These are phyloP conservation scores for Metacarcinus magister DNA, from an alignment of 2,888 invertebrate species.

Conservation along the genomic window DNA sequence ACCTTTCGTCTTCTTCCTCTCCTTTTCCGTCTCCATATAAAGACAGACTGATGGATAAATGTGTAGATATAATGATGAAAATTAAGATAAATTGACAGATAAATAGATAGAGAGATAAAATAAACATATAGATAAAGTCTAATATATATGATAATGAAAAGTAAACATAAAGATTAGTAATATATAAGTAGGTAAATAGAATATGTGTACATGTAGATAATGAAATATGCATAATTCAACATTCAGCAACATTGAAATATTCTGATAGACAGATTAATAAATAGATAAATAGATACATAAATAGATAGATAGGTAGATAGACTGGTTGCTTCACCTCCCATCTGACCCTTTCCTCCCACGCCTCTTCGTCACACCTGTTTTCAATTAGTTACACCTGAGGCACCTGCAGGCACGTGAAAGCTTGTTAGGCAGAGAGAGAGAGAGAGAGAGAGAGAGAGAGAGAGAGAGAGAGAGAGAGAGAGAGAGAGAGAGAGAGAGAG, in stretches of 20 bases:
- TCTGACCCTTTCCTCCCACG: neutral
- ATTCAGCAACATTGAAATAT: no score
- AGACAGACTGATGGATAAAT: neutral
- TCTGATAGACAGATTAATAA: no score
- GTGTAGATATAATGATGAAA: neutral
- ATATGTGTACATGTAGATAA: no score
- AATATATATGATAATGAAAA: no score
- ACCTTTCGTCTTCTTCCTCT: constrained; percentile 26
- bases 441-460: constrained; percentile 26
- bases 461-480: constrained; percentile 26
- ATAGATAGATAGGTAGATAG: neutral
- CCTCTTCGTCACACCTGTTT: constrained; percentile 19
- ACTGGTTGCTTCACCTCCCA: neutral
- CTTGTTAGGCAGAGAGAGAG: constrained; percentile 2
- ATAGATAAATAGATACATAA: neutral
- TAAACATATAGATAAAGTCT: no score
- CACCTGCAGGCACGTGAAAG: neutral
- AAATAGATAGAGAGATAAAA: no score
- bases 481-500: neutral
- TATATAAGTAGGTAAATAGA: no score
- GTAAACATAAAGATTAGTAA: no score
- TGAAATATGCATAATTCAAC: no score
- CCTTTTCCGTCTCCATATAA: neutral
- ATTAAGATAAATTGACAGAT: no score
- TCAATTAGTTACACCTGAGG: constrained; percentile 13